A percentile compares a stretch with the other conserved stretches of the same genome.
phyloP scores from a whole-genome alignment of 1,140 invertebrate genomes.

The Amyelois transitella region DNA sequence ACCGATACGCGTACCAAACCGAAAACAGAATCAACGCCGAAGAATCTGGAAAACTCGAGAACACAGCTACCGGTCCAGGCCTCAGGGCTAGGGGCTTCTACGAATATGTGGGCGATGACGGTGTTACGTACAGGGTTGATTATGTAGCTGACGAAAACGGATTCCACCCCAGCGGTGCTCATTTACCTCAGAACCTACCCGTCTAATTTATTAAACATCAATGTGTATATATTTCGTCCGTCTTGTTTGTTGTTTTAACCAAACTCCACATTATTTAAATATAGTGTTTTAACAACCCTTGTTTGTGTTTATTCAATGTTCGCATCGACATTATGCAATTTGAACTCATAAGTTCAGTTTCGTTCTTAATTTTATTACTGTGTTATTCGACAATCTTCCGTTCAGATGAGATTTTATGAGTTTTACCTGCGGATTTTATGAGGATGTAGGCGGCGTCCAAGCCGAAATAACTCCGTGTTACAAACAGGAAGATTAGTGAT shows the following conservation, averaged over 20 bases:
- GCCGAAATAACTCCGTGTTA: not conserved
- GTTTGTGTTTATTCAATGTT: not conserved
- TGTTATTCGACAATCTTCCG: not conserved
- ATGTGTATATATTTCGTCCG: too few relatives aligned
- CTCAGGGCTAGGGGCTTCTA: conserved; percentile 78
- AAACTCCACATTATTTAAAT: not conserved
- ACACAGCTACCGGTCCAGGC: conserved; percentile 75
- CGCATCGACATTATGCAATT: not conserved
- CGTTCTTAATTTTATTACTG: not conserved
- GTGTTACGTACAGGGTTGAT: conserved; percentile 74
- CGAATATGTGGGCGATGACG: conserved; percentile 76
- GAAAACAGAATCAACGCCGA: conserved; percentile 66
- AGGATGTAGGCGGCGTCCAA: conserved; percentile 1
- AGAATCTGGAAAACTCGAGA: conserved; percentile 67
- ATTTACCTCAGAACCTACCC: conserved; percentile 41
- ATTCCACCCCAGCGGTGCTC: conserved; percentile 76
- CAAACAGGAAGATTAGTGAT: not conserved
- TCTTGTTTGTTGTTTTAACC: not conserved
- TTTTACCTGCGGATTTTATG: conserved; percentile 15
- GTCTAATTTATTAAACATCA: not conserved
- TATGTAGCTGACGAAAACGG: conserved; percentile 81
- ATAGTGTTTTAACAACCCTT: not conserved
- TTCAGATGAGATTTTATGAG: conserved; percentile 7
- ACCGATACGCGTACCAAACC: conserved; percentile 55
- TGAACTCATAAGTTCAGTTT: not conserved